phyloP scores from a whole-genome alignment of 2,888 invertebrate genomes.

The Brachyptera risi region DNA sequence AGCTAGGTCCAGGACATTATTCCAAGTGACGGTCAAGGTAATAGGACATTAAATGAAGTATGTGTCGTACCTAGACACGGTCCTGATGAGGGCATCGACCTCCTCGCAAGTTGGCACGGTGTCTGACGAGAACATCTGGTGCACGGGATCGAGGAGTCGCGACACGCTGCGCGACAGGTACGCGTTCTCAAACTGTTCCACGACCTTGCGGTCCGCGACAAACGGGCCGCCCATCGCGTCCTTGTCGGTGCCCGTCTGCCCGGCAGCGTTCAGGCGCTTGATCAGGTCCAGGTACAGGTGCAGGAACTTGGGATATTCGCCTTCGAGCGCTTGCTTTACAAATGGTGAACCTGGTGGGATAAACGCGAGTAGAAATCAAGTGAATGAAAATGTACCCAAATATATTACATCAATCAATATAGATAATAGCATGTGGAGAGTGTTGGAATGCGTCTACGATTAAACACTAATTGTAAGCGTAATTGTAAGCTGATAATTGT shows the following conservation, averaged over 20 bases:
- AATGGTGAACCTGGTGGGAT: conserved; percentile 49
- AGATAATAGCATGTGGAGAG: too few relatives aligned
- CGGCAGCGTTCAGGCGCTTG: conserved; percentile 58
- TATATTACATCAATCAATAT: too few relatives aligned
- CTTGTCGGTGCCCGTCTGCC: not conserved
- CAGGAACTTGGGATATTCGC: conserved; percentile 82
- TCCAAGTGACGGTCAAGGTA: too few relatives aligned
- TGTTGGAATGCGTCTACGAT: too few relatives aligned
- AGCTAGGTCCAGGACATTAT: too few relatives aligned
- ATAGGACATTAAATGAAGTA: not conserved
- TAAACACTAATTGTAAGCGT: too few relatives aligned
- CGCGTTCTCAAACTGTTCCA: conserved; percentile 68
- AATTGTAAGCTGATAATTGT: too few relatives aligned
- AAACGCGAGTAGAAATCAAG: too few relatives aligned
- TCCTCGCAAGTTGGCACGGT: conserved; percentile 70
- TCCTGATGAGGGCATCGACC: conserved; percentile 66
- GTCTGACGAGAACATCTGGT: conserved; percentile 71
- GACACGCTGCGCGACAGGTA: conserved; percentile 81
- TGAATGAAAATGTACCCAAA: too few relatives aligned
- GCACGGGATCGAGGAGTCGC: conserved; percentile 76
- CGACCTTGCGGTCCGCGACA: conserved; percentile 19
- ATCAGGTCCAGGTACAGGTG: conserved; percentile 74
- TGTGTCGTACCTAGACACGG: conserved; percentile 55
- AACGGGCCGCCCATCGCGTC: not conserved
- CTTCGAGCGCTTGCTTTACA: conserved; percentile 79